Conservation (phyloP, 2,888 invertebrate species). For the Zelleria hepariella region DNA sequence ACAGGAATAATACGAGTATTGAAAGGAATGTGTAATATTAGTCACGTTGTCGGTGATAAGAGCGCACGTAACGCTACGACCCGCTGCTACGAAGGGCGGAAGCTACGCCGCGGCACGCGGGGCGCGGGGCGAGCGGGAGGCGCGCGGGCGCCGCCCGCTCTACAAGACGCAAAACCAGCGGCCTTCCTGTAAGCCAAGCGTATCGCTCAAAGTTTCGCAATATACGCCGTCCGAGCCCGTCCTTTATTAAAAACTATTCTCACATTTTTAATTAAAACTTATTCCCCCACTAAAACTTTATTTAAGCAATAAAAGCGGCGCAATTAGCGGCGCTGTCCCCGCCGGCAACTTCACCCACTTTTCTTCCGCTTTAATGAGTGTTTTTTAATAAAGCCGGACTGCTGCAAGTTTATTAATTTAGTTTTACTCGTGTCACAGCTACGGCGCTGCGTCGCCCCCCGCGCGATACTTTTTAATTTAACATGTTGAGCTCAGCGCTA, state of each 20-base stretch:
- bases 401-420: conserved; percentile 71
- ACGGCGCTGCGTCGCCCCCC: conserved; percentile 21
- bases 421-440: conserved; percentile 65
- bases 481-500: conserved; percentile 12
- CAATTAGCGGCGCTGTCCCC: conserved; percentile 72
- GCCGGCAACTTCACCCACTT: conserved; percentile 71
- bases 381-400: conserved; percentile 70
- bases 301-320: conserved; percentile 72
- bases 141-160: background rate
- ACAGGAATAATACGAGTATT: conserved; percentile 27
- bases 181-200: conserved; percentile 63
- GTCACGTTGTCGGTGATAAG: background rate
- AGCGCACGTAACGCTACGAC: background rate
- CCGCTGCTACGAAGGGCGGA: background rate
- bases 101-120: conserved; percentile 9
- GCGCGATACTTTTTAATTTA: conserved; percentile 45
- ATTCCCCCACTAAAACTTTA: conserved; percentile 71
- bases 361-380: conserved; percentile 70
- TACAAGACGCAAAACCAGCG: conserved; percentile 45
- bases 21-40: conserved; percentile 10
- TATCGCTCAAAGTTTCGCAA: conserved; percentile 71
- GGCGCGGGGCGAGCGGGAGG: conserved; percentile 9
- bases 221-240: conserved; percentile 65
- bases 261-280: conserved; percentile 73
- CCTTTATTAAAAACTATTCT: conserved; percentile 73